These are phyloP conservation scores for Conops quadrifasciatus DNA, from an alignment of 2,888 invertebrate genomes.

Conservation along the genomic window DNA sequence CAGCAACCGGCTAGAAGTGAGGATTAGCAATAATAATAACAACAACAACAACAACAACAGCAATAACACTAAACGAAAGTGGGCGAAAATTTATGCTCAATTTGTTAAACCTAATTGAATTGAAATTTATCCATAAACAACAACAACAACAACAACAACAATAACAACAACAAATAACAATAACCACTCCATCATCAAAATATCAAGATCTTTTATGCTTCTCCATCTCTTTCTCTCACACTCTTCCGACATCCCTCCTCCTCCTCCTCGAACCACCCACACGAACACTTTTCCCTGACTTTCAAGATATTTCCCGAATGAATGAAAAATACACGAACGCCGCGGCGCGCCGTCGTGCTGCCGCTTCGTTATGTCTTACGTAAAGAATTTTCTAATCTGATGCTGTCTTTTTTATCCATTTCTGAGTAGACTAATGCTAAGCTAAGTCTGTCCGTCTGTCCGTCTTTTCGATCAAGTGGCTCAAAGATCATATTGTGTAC, in stretches of 20 bases:
- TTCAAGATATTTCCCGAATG: too few species aligned
- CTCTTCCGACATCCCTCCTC: not conserved
- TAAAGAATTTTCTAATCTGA: slow-evolving; percentile 13
- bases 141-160: slow-evolving; percentile 25
- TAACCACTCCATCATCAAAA: not conserved
- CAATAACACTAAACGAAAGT: slow-evolving; percentile 16
- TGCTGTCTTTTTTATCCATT: too few species aligned
- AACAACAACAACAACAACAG: slow-evolving; percentile 8
- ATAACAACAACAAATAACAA: slow-evolving; percentile 8
- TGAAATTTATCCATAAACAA: slow-evolving; percentile 16
- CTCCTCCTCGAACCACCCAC: not conserved
- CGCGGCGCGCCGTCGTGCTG: too few species aligned
- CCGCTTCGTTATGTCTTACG: too few species aligned
- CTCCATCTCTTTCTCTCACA: slow-evolving; percentile 1
- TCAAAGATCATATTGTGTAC: too few species aligned
- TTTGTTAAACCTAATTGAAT: slow-evolving; percentile 33
- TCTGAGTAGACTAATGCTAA: too few species aligned
- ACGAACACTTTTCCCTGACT: not conserved
- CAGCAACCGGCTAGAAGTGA: not conserved
- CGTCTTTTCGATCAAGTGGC: too few species aligned
- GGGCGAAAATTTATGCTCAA: slow-evolving; percentile 34
- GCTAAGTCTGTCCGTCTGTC: too few species aligned
- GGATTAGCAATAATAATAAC: slow-evolving; percentile 6
- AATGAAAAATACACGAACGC: too few species aligned
- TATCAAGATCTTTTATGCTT: slow-evolving; percentile 7